Conservation (phyloP, 2,888 invertebrate species). For the Thymelicus lineola region DNA sequence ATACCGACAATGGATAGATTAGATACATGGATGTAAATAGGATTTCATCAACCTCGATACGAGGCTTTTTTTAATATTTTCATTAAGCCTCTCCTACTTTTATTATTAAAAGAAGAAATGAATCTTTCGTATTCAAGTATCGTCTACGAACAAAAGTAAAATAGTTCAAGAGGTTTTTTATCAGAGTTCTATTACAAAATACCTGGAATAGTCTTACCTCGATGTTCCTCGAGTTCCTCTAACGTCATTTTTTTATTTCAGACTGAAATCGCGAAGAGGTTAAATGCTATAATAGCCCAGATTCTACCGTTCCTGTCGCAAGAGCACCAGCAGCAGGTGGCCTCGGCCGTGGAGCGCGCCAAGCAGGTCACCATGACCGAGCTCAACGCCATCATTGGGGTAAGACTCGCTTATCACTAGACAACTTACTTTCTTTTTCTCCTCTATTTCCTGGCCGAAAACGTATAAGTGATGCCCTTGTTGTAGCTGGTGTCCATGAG, state of each 20-base stretch:
- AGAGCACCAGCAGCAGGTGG: constrained; percentile 97
- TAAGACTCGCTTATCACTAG: constrained; percentile 78
- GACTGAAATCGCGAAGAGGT: constrained; percentile 97
- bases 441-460: no score
- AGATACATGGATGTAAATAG: not conserved
- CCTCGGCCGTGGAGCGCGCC: constrained; percentile 96
- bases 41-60: not conserved
- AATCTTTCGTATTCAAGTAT: no score
- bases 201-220: no score
- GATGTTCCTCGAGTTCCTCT: no score
- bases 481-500: no score
- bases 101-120: no score
- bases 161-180: no score
- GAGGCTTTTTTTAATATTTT: no score
- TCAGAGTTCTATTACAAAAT: no score
- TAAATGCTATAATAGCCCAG: constrained; percentile 97
- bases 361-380: constrained; percentile 98
- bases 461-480: no score
- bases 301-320: constrained; percentile 96
- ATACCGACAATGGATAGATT: constrained; percentile 49
- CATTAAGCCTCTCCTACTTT: no score
- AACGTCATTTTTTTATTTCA: constrained; percentile 78
- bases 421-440: not conserved
- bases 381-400: constrained; percentile 97
- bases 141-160: no score